Evolutionary conservation across 1,140 invertebrate genomes (phyloP), one percentile per base, ranked within the genome.

Genomic region (Trypoxylus dichotomus): DNA sequence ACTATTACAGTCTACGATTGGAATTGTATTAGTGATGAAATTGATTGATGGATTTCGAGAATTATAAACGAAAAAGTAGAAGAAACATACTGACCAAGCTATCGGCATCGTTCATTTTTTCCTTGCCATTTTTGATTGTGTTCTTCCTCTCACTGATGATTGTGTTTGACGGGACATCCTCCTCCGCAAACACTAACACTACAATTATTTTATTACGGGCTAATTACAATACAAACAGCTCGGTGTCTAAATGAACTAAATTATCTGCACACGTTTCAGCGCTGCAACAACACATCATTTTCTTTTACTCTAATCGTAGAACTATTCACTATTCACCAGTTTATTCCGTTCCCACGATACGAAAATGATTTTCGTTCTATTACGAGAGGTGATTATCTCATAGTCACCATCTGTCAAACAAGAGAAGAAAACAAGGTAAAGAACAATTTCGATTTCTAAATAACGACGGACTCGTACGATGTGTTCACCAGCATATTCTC

Each of bases 31-130:
- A 19, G 47, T 21, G 21, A 58, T 58, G 32, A 37, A 58, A 58
- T 58, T 37, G 32, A 2, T 37, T 2, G 32, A 37, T 37, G 32
- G 10, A 43, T 43, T 15, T 43, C 42, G 7, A 7, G 15, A 15
- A 43, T 43, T 15, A 8, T 43, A 8, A 7, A 43, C 42, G 42
- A 15, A 7, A 37, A 5, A 37, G 32, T 37, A 37, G 32, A 37
- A 37, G 10, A 74, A 74, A 71, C 43, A 54, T 85, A 86, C 84
- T 85, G 86, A 87, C 87, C 86, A 87, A 86, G 83, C 87, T 86
- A 83, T 87, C 87, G 77, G 86, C 87, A 87, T 87, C 87, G 81
- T 87, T 87, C 87, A 87, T 87, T 85, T 87, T 86, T 87, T 86
- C 83, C 84, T 85, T 79, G 82, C 74, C 84, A 85, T 85, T 83